These are phyloP conservation scores for Montipora capricornis DNA, from an alignment of 64 coral and sea anemone species.

Conservation along the genomic window DNA sequence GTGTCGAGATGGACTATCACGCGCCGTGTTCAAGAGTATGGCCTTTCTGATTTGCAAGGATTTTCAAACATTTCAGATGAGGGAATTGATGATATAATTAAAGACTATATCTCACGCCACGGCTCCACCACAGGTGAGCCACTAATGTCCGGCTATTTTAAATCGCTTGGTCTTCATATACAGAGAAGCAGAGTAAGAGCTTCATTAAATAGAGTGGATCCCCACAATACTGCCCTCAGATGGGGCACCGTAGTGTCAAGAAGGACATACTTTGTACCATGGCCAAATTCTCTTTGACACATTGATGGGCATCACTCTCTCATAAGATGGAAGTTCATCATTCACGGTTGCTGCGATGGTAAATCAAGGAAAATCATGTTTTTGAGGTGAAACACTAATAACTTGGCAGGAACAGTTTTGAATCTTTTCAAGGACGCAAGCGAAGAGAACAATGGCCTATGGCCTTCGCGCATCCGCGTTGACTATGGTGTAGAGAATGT, in stretches of 20 bases:
- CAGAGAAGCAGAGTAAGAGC: slow-evolving; percentile 43
- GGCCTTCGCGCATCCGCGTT: slow-evolving; percentile 15
- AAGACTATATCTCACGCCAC: slow-evolving; percentile 44
- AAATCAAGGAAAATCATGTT: slow-evolving; percentile 65
- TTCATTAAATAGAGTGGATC: slow-evolving; percentile 29
- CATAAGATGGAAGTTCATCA: slow-evolving; percentile 19
- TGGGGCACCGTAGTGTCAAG: slow-evolving; percentile 27
- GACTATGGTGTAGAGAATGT: too few relatives aligned
- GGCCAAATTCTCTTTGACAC: slow-evolving; percentile 52
- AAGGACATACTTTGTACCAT: slow-evolving; percentile 47
- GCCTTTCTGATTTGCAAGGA: slow-evolving; percentile 49
- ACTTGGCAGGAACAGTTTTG: too few relatives aligned
- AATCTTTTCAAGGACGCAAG: slow-evolving; percentile 35
- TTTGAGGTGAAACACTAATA: too few relatives aligned
- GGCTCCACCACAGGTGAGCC: slow-evolving; percentile 44
- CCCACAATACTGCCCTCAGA: slow-evolving; percentile 29
- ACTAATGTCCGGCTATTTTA: too few relatives aligned
- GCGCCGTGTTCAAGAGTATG: slow-evolving; percentile 55
- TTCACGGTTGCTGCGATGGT: slow-evolving; percentile 58
- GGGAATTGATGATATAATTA: slow-evolving; percentile 54
- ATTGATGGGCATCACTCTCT: slow-evolving; percentile 59
- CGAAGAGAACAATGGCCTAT: slow-evolving; percentile 1
- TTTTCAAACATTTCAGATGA: slow-evolving; percentile 63
- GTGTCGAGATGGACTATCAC: slow-evolving; percentile 54
- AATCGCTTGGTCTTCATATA: slow-evolving; percentile 19